A percentile compares a stretch with the other conserved stretches of the same genome.
phyloP scores from a whole-genome alignment of 2,113 vertebrate genomes.

The Ameiurus melas region DNA sequence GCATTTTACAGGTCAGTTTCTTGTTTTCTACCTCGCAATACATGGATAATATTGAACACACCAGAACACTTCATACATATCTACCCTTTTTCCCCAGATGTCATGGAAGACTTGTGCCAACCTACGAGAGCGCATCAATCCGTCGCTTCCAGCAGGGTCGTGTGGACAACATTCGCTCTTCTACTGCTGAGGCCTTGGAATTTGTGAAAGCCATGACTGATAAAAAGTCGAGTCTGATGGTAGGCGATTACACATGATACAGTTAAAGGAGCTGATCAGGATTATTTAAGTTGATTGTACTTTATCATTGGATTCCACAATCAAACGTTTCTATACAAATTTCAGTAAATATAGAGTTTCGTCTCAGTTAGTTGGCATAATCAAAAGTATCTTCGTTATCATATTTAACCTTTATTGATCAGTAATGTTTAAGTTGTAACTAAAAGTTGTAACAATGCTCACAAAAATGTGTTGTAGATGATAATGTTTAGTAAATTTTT shows the following conservation, averaged over 20 bases:
- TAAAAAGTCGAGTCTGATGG: slow-evolving; percentile 63
- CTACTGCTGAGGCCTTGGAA: slow-evolving; percentile 82
- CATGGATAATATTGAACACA: background rate
- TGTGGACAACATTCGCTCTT: slow-evolving; percentile 95
- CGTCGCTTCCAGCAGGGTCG: slow-evolving; percentile 87
- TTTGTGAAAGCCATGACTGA: slow-evolving; percentile 87
- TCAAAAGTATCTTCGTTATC: background rate
- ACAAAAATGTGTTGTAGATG: background rate
- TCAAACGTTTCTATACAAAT: background rate
- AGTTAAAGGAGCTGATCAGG: background rate
- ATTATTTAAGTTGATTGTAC: background rate
- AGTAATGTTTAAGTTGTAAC: background rate
- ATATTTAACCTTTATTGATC: background rate
- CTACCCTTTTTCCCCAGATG: slow-evolving; percentile 69
- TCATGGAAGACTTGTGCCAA: slow-evolving; percentile 80
- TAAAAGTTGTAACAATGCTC: background rate
- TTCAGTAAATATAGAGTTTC: background rate
- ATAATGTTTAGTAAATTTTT: background rate
- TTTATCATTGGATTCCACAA: background rate
- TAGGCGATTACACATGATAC: slow-evolving; percentile 61
- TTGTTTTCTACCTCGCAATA: background rate
- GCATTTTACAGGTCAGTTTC: slow-evolving; percentile 85
- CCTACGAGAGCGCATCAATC: slow-evolving; percentile 96
- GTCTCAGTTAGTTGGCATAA: background rate
- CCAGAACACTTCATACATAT: background rate